These are phyloP conservation scores for Crotalus helleri DNA, from an alignment of 2,113 vertebrate species.

Conservation along the genomic window DNA sequence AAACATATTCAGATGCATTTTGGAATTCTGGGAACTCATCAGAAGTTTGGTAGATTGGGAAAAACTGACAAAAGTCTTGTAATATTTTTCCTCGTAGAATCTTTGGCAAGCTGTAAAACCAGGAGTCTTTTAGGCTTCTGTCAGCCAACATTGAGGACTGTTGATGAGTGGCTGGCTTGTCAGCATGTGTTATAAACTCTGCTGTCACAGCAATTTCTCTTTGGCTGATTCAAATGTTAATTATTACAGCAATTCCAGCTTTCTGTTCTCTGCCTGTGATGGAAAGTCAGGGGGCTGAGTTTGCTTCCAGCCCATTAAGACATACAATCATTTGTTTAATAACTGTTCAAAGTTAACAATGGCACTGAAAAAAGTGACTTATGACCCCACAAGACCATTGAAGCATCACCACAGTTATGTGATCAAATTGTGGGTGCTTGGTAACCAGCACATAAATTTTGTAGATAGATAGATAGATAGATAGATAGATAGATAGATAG, in stretches of 20 bases:
- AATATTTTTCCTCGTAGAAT: background rate
- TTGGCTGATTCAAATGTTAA: background rate
- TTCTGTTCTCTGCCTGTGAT: background rate
- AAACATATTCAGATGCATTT: too few species aligned
- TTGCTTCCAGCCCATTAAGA: background rate
- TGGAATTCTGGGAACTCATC: background rate
- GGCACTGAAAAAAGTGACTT: background rate
- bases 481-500: too few species aligned
- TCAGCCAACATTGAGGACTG: background rate
- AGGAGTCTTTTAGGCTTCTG: background rate
- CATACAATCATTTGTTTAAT: background rate
- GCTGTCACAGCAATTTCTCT: background rate
- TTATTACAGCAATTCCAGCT: background rate
- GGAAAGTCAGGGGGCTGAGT: background rate
- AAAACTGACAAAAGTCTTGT: background rate
- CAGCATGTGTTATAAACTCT: background rate
- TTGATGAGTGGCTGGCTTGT: background rate
- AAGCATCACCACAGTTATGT: too few species aligned
- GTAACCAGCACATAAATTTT: background rate
- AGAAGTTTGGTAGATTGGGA: background rate
- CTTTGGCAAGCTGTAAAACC: background rate
- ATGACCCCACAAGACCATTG: background rate
- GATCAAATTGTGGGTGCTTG: too few species aligned
- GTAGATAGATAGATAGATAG: too few species aligned
- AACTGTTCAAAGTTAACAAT: background rate